These are phyloP conservation scores for Phrynocephalus vlangalii DNA, from an alignment of 2,797 vertebrate species.

Conservation along the genomic window DNA sequence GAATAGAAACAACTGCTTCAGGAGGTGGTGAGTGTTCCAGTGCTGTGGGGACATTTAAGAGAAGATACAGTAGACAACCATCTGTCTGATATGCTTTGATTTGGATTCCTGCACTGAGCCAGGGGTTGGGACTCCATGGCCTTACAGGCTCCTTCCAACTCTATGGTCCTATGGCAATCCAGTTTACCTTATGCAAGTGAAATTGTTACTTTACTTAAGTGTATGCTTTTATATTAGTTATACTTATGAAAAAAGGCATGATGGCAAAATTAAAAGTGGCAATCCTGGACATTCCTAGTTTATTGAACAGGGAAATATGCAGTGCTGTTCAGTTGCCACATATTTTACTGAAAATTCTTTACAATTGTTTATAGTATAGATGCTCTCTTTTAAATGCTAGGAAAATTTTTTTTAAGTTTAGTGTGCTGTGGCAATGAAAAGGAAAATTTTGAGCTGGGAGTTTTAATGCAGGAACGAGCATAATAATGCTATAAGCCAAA, in stretches of 20 bases:
- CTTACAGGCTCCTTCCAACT: too few relatives aligned
- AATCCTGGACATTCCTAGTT: background rate
- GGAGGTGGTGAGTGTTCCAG: too few relatives aligned
- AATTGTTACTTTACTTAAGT: background rate
- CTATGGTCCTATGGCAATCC: too few relatives aligned
- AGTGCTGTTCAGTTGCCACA: background rate
- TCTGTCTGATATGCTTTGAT: too few relatives aligned
- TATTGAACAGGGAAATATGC: background rate
- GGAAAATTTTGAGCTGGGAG: background rate
- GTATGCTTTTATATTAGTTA: background rate
- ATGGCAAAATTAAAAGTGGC: background rate
- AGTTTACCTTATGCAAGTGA: background rate
- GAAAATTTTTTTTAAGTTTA: background rate
- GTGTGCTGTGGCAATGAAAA: background rate
- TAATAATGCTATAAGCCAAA: background rate
- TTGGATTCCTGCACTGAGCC: too few relatives aligned
- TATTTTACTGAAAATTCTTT: too few relatives aligned
- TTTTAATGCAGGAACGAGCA: background rate
- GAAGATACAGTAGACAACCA: too few relatives aligned
- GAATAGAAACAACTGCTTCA: too few relatives aligned
- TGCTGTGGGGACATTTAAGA: too few relatives aligned
- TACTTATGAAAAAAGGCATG: background rate
- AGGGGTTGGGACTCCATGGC: too few relatives aligned
- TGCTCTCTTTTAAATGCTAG: background rate
- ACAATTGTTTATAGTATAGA: too few relatives aligned